Evolutionary conservation across 2,797 vertebrate species (phyloP).

Genomic region (Antrozous pallidus): DNA sequence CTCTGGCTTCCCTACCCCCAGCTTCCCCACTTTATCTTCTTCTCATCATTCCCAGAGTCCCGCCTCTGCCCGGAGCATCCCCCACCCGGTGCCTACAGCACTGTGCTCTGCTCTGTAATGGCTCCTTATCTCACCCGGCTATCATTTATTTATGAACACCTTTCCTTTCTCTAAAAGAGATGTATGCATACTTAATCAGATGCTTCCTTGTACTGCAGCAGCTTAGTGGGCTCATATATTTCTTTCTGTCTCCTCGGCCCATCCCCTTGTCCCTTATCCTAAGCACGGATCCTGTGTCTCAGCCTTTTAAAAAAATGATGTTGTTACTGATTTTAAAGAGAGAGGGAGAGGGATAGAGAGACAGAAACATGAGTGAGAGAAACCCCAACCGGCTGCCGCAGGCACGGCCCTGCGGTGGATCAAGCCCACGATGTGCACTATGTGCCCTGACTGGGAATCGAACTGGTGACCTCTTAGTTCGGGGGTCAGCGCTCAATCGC

Average conservation of each 20-base stretch:
- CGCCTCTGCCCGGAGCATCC: not conserved
- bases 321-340: not conserved
- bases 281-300: not conserved
- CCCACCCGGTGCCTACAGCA: accelerated
- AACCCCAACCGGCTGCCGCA: not conserved
- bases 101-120: not conserved
- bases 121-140: not conserved
- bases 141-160: not conserved
- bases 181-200: accelerated
- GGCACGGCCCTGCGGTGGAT: too few species aligned
- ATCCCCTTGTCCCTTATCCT: accelerated
- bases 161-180: not conserved
- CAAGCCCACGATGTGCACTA: not conserved
- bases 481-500: not conserved
- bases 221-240: accelerated
- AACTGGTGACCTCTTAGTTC: not conserved
- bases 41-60: not conserved
- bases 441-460: not conserved
- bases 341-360: not conserved
- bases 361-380: not conserved
- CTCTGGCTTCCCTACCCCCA: not conserved
- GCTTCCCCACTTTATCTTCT: not conserved
- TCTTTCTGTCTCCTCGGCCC: not conserved
- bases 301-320: not conserved
- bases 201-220: too few species aligned